Conservation (phyloP, 1,140 invertebrate species). For the Plectrocnemia conspersa region DNA sequence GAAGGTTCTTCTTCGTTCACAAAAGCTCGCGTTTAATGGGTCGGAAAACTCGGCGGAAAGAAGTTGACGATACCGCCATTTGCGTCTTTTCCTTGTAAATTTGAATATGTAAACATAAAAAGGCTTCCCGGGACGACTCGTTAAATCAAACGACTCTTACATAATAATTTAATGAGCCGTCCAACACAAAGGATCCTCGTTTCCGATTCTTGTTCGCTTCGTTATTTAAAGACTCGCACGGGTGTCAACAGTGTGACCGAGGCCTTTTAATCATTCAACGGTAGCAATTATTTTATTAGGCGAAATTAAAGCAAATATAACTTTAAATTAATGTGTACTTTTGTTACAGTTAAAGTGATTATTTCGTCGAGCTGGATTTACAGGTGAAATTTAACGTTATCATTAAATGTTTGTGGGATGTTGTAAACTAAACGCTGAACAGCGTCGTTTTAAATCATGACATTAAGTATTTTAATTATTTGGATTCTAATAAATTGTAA, state of each 20-base stretch:
- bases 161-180: slow-evolving; percentile 30
- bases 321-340: no score
- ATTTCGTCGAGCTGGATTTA: no score
- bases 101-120: slow-evolving; percentile 33
- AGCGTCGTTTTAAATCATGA: no score
- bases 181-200: slow-evolving; percentile 17
- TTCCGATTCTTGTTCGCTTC: not conserved
- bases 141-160: slow-evolving; percentile 33
- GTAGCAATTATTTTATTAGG: not conserved
- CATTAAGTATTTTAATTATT: no score
- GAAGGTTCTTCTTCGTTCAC: no score
- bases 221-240: no score
- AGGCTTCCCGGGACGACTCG: slow-evolving; percentile 28
- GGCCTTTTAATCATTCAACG: no score
- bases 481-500: no score
- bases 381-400: no score
- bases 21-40: slow-evolving; percentile 17
- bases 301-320: not conserved
- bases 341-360: not conserved
- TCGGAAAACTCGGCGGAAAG: slow-evolving; percentile 19
- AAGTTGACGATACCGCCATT: slow-evolving; percentile 25
- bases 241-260: no score
- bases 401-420: no score
- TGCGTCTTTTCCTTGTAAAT: slow-evolving; percentile 27
- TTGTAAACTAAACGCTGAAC: no score